Evolutionary conservation across 2,888 invertebrate species (phyloP).

Genomic region (Volucella inanis): DNA sequence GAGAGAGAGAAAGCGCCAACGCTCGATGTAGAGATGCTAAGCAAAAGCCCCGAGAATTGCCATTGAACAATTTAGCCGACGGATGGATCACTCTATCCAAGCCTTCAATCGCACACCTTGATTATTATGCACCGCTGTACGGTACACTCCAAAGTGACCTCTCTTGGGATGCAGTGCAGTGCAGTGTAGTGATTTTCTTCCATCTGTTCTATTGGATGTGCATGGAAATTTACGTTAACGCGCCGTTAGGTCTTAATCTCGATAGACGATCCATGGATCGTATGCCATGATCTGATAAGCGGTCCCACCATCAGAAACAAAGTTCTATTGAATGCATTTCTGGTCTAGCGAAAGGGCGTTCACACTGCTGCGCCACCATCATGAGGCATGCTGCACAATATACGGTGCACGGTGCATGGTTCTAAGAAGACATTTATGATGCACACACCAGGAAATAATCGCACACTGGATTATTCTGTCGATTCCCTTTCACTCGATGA

Average conservation of each 20-base stretch:
- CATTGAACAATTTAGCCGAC: slow-evolving; percentile 33
- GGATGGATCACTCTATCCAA: slow-evolving; percentile 44
- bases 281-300: slow-evolving; percentile 62
- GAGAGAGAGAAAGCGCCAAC: slow-evolving; percentile 26
- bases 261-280: slow-evolving; percentile 41
- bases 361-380: slow-evolving; percentile 29
- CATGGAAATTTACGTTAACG: slow-evolving; percentile 55
- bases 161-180: slow-evolving; percentile 23
- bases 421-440: slow-evolving; percentile 65
- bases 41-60: neutral
- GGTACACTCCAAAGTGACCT: slow-evolving; percentile 59
- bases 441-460: slow-evolving; percentile 68
- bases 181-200: neutral
- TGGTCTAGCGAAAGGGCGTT: slow-evolving; percentile 59
- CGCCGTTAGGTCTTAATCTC: slow-evolving; percentile 69
- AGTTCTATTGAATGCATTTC: slow-evolving; percentile 60
- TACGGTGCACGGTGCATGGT: slow-evolving; percentile 40
- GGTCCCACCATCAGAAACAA: slow-evolving; percentile 28
- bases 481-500: slow-evolving; percentile 41
- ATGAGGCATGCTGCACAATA: too few relatives aligned
- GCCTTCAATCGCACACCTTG: slow-evolving; percentile 32
- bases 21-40: neutral
- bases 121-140: slow-evolving; percentile 44
- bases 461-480: slow-evolving; percentile 41
- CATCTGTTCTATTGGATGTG: neutral